Evolutionary conservation across 2,888 invertebrate genomes (phyloP), one percentile per base, ranked within the genome.

Genomic region (Aradus depressus): DNA sequence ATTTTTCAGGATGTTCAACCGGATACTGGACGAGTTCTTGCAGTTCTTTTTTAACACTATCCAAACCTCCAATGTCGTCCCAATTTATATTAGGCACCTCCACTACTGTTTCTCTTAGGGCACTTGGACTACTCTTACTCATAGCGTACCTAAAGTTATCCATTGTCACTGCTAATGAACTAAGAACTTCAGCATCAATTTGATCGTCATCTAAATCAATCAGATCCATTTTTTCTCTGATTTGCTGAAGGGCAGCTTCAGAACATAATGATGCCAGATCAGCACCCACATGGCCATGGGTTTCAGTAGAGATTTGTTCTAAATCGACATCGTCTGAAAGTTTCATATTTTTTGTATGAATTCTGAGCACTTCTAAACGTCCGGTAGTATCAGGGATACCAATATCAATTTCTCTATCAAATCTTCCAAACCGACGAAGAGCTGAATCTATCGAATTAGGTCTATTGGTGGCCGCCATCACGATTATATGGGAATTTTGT

Each of bases 281-380:
- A 35, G 98, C 96, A 62, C 98, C 98, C 31, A 98, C 97, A 69
- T 96, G 96, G 22, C 97, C 98, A 69, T 98, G 97, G 44, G 92
- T 91, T 71, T 98, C 97, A 0, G 91, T 88, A 1, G 97, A 93
- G 63, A 93, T 90, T 78, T 93, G 91, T 72, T 97, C 97, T 42
- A 98, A 72, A 70, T 98, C 96, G 1, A 98, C 97, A 67, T 98
- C 96, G 62, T 97, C 96, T 1, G 86, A 86, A 23, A 98, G 74
- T 70, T 95, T 95, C 97, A 98, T 98, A 70, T 98, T 98, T 75
- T 98, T 98, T 28, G 97, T 97, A 71, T 98, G 98, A 60, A 98
- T 98, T 62, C 96, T 83, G 60, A 98, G 74, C 59, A 98, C 90
- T 72, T 98, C 98, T 50, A 98, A 73, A 35, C 98, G 84, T 8